Percentiles rank a stretch among this genome's conserved stretches.
Conservation (phyloP, 2,113 vertebrate species). For the Nycticebus coucang region DNA sequence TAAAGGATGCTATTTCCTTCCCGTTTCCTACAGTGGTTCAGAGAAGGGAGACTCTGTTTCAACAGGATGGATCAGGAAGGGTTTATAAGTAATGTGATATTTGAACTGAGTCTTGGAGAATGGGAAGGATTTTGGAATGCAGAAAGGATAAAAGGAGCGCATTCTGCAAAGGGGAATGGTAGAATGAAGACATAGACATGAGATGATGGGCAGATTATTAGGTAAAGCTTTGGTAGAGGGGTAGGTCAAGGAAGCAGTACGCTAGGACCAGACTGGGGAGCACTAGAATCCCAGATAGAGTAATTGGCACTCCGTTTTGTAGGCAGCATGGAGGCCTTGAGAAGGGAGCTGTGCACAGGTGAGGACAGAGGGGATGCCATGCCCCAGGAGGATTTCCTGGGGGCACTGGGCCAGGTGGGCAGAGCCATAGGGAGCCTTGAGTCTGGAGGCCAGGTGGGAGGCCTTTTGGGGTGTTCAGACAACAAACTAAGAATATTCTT, state of each 20-base stretch:
- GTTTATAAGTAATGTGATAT: background rate
- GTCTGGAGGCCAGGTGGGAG: background rate
- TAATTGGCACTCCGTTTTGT: background rate
- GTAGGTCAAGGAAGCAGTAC: background rate
- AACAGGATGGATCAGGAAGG: background rate
- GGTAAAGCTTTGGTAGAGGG: background rate
- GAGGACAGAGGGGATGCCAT: background rate
- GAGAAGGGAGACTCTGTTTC: constrained; percentile 10
- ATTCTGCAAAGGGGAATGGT: background rate
- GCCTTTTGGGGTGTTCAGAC: background rate
- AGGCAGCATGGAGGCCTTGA: background rate
- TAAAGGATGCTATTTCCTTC: background rate
- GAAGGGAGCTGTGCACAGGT: background rate
- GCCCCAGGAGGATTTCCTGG: background rate
- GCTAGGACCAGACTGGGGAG: background rate
- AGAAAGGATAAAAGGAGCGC: background rate
- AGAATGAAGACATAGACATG: background rate
- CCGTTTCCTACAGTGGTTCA: background rate
- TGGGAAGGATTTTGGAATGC: background rate
- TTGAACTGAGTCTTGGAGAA: background rate
- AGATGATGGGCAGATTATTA: background rate
- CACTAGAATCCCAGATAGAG: background rate
- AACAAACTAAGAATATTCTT: background rate
- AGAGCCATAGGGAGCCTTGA: background rate
- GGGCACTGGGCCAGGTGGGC: background rate